Evolutionary conservation across 2,888 invertebrate genomes (phyloP).

Genomic region (Nesidiocoris tenuis): DNA sequence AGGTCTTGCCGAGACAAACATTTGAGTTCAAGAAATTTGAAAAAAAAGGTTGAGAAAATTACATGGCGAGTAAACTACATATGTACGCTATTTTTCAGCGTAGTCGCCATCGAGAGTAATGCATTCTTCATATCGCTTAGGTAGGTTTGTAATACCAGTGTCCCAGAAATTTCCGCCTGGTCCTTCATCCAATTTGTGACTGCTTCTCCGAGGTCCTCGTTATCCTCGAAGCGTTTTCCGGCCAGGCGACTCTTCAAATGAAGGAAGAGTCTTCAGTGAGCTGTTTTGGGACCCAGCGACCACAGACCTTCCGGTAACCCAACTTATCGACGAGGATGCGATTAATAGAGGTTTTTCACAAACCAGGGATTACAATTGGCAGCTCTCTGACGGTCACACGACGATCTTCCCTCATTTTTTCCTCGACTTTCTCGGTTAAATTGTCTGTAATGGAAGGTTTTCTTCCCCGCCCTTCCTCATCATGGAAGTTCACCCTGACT

Average conservation of each 20-base stretch:
- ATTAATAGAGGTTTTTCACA: neutral
- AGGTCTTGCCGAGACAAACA: no score
- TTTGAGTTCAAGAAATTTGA: no score
- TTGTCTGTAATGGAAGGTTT: neutral
- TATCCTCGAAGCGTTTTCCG: neutral
- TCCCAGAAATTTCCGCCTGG: no score
- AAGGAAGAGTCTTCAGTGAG: neutral
- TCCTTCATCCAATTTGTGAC: no score
- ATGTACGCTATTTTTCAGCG: no score
- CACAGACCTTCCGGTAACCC: neutral
- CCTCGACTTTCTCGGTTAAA: neutral
- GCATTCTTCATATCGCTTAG: no score
- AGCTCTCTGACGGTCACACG: neutral
- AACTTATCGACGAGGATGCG: neutral
- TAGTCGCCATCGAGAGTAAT: no score
- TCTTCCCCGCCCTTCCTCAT: neutral
- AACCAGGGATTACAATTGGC: neutral
- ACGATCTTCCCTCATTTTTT: neutral
- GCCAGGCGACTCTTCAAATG: neutral
- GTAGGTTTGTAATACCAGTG: no score
- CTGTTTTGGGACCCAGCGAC: neutral
- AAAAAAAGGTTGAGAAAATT: no score
- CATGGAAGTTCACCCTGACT: neutral
- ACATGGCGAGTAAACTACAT: no score
- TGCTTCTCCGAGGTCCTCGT: neutral